Percentiles rank a stretch among this genome's conserved stretches.
These are phyloP conservation scores for Sminthurinus aureus DNA, from an alignment of 2,888 invertebrate species.

Conservation along the genomic window DNA sequence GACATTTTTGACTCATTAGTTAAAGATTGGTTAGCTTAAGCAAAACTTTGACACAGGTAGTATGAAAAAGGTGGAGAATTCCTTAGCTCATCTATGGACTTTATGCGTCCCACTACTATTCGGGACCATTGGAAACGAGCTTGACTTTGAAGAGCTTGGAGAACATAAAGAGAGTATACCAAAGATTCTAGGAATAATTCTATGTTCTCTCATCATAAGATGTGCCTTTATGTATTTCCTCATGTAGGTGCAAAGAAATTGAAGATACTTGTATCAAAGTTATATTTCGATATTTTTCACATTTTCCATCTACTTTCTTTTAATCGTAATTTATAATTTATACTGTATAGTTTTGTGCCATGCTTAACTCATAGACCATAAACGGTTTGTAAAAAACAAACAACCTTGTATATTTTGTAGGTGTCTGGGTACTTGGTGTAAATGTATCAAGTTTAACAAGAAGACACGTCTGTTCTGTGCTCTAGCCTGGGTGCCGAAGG, in stretches of 20 bases:
- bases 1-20: too few relatives aligned
- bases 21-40: too few relatives aligned
- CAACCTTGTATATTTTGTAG: too few relatives aligned
- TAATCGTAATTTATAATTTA: too few relatives aligned
- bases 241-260: neutral
- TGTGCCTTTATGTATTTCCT: neutral
- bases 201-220: conserved; percentile 68
- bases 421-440: conserved; percentile 3
- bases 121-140: conserved; percentile 79
- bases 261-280: too few relatives aligned
- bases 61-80: neutral
- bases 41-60: neutral
- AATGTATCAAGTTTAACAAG: conserved; percentile 30
- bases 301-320: too few relatives aligned
- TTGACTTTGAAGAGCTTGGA: conserved; percentile 64
- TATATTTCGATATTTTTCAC: too few relatives aligned
- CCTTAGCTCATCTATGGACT: conserved; percentile 68
- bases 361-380: neutral
- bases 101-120: conserved; percentile 79
- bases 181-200: conserved; percentile 55
- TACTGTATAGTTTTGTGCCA: too few relatives aligned
- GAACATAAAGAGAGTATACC: conserved; percentile 66
- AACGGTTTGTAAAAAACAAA: conserved; percentile 40
- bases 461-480: conserved; percentile 54
- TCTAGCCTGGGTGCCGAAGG: conserved; percentile 57